A percentile compares a stretch with the other conserved stretches of the same genome.
Conservation (phyloP, 2,888 invertebrate genomes). For the Elegia similella region DNA sequence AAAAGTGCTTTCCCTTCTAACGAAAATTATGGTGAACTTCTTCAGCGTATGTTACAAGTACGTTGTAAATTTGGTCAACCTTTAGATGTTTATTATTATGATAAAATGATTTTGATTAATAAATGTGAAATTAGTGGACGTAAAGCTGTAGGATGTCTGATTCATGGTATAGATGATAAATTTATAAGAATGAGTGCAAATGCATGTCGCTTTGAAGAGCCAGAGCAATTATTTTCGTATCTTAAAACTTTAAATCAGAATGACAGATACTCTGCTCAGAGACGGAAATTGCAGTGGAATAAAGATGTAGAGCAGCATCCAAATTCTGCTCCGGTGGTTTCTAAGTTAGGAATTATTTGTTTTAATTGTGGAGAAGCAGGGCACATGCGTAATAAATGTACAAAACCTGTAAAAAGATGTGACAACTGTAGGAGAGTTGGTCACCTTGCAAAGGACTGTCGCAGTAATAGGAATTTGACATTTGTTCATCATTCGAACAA, state of each 20-base stretch:
- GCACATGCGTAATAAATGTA: too few relatives aligned
- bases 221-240: slow-evolving; percentile 23
- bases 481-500: too few relatives aligned
- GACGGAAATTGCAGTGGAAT: neutral
- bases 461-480: too few relatives aligned
- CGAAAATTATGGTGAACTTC: too few relatives aligned
- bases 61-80: slow-evolving; percentile 25
- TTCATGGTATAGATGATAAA: slow-evolving; percentile 29
- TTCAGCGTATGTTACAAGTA: slow-evolving; percentile 21
- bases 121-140: slow-evolving; percentile 25
- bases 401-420: too few relatives aligned
- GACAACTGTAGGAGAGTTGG: too few relatives aligned
- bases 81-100: slow-evolving; percentile 26
- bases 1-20: slow-evolving; percentile 17
- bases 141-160: slow-evolving; percentile 26
- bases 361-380: too few relatives aligned
- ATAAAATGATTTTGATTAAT: slow-evolving; percentile 27
- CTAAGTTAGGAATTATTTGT: too few relatives aligned
- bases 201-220: slow-evolving; percentile 24
- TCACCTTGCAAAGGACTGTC: too few relatives aligned
- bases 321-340: too few relatives aligned
- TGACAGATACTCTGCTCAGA: neutral
- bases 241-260: slow-evolving; percentile 17
- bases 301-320: too few relatives aligned
- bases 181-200: slow-evolving; percentile 27